phyloP scores from a whole-genome alignment of 2,888 invertebrate genomes.

The Brachylomia viminalis region DNA sequence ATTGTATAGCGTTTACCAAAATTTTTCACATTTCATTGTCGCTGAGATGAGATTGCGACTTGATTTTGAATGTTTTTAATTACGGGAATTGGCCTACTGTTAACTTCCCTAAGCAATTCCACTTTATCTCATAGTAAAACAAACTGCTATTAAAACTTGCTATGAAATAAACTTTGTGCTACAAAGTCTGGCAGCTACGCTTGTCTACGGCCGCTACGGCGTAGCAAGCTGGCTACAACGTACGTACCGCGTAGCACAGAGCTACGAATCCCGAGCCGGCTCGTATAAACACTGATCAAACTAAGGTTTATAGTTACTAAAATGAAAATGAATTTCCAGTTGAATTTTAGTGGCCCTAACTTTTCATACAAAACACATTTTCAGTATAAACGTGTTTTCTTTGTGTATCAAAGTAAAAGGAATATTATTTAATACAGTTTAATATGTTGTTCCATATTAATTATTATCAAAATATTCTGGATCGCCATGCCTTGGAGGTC shows the following conservation, averaged over 20 bases:
- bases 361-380: constrained; percentile 5
- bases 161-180: constrained; percentile 47
- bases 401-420: not conserved
- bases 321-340: constrained; percentile 29
- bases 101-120: not conserved
- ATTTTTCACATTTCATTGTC: no score
- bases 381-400: not conserved
- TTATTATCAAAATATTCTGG: not conserved
- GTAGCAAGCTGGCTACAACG: constrained; percentile 50
- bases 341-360: constrained; percentile 3
- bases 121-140: constrained; percentile 30
- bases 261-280: constrained; percentile 26
- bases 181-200: constrained; percentile 46
- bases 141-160: constrained; percentile 43
- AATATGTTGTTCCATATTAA: not conserved
- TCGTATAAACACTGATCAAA: constrained; percentile 29
- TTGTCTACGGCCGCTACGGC: constrained; percentile 46
- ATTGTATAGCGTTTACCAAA: no score
- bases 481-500: not conserved
- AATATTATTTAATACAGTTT: not conserved
- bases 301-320: constrained; percentile 38
- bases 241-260: constrained; percentile 48
- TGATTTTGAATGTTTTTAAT: no score
- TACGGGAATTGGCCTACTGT: no score
- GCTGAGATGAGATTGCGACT: no score